Evolutionary conservation across 2,888 invertebrate species (phyloP), one percentile per base, ranked within the genome.

Genomic region (Drosophila mettleri): DNA sequence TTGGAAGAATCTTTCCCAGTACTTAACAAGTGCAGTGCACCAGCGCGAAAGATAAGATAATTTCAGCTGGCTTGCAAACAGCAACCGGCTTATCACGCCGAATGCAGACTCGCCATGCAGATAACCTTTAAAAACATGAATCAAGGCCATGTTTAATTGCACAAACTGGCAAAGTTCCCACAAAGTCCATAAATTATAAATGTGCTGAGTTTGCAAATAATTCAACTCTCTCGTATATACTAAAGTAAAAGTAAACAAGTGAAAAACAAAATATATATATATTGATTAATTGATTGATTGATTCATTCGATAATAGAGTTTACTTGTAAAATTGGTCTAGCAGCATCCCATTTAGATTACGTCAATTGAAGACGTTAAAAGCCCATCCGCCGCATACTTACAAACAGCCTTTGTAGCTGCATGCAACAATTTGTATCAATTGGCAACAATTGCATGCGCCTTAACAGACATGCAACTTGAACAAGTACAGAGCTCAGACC

Each of bases 361-460:
- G 31, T 55, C 64, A 65, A 66, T 58, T 52, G 7, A 12, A 36
- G 46, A 51, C 33, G 33, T 22, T 51, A 48, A 39, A 38, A 41
- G 9, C 29, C 46, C 24, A 34, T 27, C 22, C 31, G 62, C 18
- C 33, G 66, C 55, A 57, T 51, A 68, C 36, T 48, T 62, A n/a
- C 29, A 38, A 52, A 41, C 29, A 27, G 33, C 5, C 48, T 66
- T 54, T 67, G 64, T 71, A 38, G 77, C 73, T 20, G 33, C 54
- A 86, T 84, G 82, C 85, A 68, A 81, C 78, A 68, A 85, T 74
- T 87, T 81, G 59, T 66, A 59, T 78, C 65, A 87, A 82, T 82
- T 82, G 65, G 29, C 45, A 31, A 65, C 61, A 46, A 67, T 86
- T 84, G 85, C 80, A 80, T 73, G 85, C 63, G 52, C 16, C 74